Percentiles rank a stretch among this genome's conserved stretches.
Conservation (phyloP, 2,113 vertebrate species). For the Merops nubicus region DNA sequence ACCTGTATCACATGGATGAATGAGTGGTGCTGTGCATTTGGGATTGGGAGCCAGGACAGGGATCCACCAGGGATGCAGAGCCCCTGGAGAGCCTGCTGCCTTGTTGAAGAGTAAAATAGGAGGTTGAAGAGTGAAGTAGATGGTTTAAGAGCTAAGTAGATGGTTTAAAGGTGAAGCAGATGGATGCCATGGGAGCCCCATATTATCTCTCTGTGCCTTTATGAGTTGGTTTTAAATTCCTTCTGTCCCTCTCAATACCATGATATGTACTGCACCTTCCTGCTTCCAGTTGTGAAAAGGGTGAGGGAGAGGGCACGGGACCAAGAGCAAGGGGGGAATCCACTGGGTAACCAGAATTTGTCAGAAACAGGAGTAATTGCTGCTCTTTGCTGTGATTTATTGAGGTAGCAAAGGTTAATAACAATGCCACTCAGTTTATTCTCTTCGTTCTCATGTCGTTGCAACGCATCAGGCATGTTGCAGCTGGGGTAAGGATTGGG, state of each 20-base stretch:
- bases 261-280: neutral
- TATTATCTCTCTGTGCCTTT: neutral
- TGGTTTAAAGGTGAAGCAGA: neutral
- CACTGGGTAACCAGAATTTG: constrained; percentile 29
- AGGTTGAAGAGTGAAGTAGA: neutral
- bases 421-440: constrained; percentile 84
- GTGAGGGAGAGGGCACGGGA: neutral
- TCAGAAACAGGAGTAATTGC: constrained; percentile 82
- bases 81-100: neutral
- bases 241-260: neutral
- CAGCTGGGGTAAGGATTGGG: constrained; percentile 45
- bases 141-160: neutral
- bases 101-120: neutral
- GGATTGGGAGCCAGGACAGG: neutral
- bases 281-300: neutral
- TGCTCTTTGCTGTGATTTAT: constrained; percentile 86
- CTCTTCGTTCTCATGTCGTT: constrained; percentile 85
- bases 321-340: neutral
- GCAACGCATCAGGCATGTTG: constrained; percentile 65
- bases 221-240: neutral
- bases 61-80: neutral
- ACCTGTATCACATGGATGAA: neutral
- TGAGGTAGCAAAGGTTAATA: constrained; percentile 88
- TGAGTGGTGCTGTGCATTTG: neutral
- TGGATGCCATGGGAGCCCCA: neutral